Conservation (phyloP, 2,888 invertebrate species). For the Parnassius apollo region DNA sequence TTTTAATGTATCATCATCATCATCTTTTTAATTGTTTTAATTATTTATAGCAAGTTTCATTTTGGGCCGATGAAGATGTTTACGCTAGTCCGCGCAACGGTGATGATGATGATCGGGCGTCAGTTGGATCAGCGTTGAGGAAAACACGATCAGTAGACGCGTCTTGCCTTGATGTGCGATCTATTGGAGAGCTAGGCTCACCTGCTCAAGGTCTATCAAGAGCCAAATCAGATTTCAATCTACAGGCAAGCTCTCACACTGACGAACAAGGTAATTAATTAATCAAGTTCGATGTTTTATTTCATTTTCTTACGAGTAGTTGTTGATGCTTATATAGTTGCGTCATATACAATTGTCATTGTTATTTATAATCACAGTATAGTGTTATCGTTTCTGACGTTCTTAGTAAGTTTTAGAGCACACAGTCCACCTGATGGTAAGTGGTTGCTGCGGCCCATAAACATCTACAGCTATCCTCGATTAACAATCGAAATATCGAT, state of each 20-base stretch:
- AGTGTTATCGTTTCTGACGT: no score
- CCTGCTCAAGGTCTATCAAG: slow-evolving; percentile 86
- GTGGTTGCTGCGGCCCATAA: no score
- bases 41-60: slow-evolving; percentile 85
- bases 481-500: no score
- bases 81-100: slow-evolving; percentile 83
- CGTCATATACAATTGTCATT: no score
- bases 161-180: slow-evolving; percentile 90
- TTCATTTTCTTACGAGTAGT: not conserved
- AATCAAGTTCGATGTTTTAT: not conserved
- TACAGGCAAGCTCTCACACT: slow-evolving; percentile 87
- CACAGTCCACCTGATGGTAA: no score
- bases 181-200: slow-evolving; percentile 83
- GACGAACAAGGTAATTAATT: slow-evolving; percentile 82
- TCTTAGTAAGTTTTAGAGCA: no score
- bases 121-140: slow-evolving; percentile 88
- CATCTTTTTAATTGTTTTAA: not conserved
- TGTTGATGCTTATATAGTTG: not conserved
- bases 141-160: slow-evolving; percentile 95
- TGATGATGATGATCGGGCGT: slow-evolving; percentile 88
- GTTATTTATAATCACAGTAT: no score
- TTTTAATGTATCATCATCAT: not conserved
- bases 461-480: no score
- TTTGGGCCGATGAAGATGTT: slow-evolving; percentile 89
- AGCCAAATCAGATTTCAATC: slow-evolving; percentile 93